A percentile compares a stretch with the other conserved stretches of the same genome.
Conservation (phyloP, 2,113 vertebrate species). For the Ciconia maguari region DNA sequence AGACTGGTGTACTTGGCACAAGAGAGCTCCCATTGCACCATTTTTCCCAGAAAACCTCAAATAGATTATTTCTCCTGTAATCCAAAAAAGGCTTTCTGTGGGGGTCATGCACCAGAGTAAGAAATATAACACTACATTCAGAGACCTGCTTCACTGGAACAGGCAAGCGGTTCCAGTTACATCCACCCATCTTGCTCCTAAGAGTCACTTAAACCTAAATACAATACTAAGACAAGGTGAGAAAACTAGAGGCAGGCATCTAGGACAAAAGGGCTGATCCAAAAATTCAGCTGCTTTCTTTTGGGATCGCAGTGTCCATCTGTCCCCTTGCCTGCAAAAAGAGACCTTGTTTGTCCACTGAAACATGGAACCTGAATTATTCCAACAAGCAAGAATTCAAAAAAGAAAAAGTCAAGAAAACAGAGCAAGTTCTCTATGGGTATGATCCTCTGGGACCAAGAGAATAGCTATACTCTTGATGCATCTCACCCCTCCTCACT, state of each 20-base stretch:
- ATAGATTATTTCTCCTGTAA: constrained; percentile 18
- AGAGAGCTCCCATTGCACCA: constrained; percentile 22
- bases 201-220: not conserved
- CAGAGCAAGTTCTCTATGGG: not conserved
- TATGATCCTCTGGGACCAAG: not conserved
- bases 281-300: constrained; percentile 41
- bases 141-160: not conserved
- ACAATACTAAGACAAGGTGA: not conserved
- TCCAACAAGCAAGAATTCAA: not conserved
- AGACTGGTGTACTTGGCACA: constrained; percentile 42
- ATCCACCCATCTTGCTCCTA: not conserved
- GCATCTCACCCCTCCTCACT: not conserved
- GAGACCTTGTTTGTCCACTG: constrained; percentile 18
- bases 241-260: not conserved
- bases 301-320: constrained; percentile 26
- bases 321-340: constrained; percentile 36
- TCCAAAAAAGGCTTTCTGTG: constrained; percentile 5
- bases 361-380: constrained; percentile 12
- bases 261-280: constrained; percentile 32
- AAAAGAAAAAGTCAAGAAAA: not conserved
- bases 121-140: not conserved
- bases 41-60: constrained; percentile 30
- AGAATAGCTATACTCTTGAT: not conserved
- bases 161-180: not conserved
- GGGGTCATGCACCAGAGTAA: not conserved